Evolutionary conservation across 2,113 vertebrate species (phyloP).

Genomic region (Peromyscus polionotus): DNA sequence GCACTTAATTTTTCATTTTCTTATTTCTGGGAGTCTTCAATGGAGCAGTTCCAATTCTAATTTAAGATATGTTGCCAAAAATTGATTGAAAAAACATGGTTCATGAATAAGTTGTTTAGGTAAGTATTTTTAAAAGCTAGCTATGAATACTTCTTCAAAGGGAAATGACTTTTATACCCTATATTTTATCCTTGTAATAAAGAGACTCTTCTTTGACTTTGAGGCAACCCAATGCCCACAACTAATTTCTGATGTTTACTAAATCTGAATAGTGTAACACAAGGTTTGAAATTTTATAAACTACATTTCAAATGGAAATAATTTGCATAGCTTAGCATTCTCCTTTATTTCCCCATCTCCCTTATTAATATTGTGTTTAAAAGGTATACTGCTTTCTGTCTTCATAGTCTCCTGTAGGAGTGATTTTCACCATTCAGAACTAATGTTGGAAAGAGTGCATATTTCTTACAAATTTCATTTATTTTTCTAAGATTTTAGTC

Average conservation of each 20-base stretch:
- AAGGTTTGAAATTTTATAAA: conserved; percentile 62
- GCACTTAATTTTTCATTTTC: conserved; percentile 88
- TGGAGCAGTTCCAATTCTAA: conserved; percentile 82
- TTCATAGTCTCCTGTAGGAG: conserved; percentile 79
- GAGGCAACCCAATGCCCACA: conserved; percentile 41
- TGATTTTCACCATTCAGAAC: conserved; percentile 77
- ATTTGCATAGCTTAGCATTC: conserved; percentile 65
- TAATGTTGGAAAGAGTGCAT: background rate
- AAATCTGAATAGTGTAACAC: conserved; percentile 43
- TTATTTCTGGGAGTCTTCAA: conserved; percentile 81
- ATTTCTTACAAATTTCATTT: background rate
- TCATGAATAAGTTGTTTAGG: conserved; percentile 78
- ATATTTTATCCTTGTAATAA: conserved; percentile 61
- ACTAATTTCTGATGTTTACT: conserved; percentile 26
- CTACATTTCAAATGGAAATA: conserved; percentile 70
- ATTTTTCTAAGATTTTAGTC: conserved; percentile 28
- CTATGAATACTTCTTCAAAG: conserved; percentile 68
- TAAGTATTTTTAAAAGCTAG: conserved; percentile 53
- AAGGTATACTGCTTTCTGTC: conserved; percentile 78
- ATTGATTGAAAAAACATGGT: conserved; percentile 85
- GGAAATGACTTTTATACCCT: conserved; percentile 16
- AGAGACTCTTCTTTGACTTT: conserved; percentile 57
- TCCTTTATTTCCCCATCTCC: conserved; percentile 64
- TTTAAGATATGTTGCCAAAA: conserved; percentile 82
- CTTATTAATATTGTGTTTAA: conserved; percentile 66